Base-by-base conservation (phyloP, 2,797 vertebrate species). In the Anableps anableps region DNA sequence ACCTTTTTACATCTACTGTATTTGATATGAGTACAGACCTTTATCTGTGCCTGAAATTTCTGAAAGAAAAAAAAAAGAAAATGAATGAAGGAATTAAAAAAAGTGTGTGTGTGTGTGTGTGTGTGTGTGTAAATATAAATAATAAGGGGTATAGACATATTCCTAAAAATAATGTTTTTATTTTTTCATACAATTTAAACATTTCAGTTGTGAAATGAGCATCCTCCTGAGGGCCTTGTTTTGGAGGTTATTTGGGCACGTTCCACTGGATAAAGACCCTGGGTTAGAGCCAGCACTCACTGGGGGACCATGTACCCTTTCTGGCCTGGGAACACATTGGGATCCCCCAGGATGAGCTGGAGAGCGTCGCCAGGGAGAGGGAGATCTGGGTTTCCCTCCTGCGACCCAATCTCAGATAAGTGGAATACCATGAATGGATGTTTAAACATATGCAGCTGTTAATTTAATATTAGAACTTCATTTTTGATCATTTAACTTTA, bases 401-500 rank as follows among this genome's bases (percentile, higher is more conserved):
- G n/a, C n/a, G 19, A 38, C 34, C 38, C 1, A 1, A 13, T 38
- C 36, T 41, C 64, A 41, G 64, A 68, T 6, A 11, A 31, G 29
- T 34, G 23, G 48, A 31, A 60, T 11, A 34, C 43, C 45, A 47
- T 34, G 21, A 50, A 26, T n/a, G 21, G 1, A 21, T 66, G 1
- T 19, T 16, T n/a, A 29, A 23, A 45, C 34, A 43, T 16, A 17
- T 53, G 13, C 50, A 50, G 34, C 60, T n/a, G 62, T 29, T 38
- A 72, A 50, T 26, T 50, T 34, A n/a, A 48, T 10, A 16, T 66
- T n/a, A 41, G 29, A 45, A 74, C 50, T 66, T 29, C 1, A 70
- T 29, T 70, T 77, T 13, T 1, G 5, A 74, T 78, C 38, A 74
- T 86, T 83, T 74, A 62, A 82, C 80, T 95, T 93, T 94, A 92